A percentile compares a stretch with the other conserved stretches of the same genome.
Conservation (phyloP, 2,113 vertebrate genomes). For the Neotoma lepida region DNA sequence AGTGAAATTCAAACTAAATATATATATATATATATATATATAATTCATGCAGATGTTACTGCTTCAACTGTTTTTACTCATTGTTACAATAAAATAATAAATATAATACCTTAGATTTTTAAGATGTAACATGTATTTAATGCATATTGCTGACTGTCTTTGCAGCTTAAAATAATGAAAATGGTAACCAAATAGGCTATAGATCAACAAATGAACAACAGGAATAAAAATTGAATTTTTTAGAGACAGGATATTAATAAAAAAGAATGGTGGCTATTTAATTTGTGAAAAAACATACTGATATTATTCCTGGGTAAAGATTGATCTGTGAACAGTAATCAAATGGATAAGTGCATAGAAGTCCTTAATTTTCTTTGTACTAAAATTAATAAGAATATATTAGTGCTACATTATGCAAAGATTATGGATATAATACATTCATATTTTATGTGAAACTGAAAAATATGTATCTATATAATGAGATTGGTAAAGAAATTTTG, state of each 20-base stretch:
- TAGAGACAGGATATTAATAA: constrained; percentile 38
- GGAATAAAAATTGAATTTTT: constrained; percentile 47
- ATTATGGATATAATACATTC: not conserved
- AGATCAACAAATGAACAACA: constrained; percentile 47
- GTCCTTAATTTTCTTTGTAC: constrained; percentile 41
- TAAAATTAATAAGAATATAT: constrained; percentile 57
- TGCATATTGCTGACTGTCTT: not conserved
- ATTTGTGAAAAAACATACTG: constrained; percentile 49
- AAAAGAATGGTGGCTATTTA: constrained; percentile 71
- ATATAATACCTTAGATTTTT: constrained; percentile 50
- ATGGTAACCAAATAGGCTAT: constrained; percentile 65
- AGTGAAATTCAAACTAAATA: constrained; percentile 3
- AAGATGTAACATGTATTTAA: constrained; percentile 49
- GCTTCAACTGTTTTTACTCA: not conserved
- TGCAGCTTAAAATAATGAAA: constrained; percentile 42
- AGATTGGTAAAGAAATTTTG: constrained; percentile 54
- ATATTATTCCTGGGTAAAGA: constrained; percentile 52
- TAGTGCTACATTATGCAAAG: not conserved
- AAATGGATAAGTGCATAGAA: not conserved
- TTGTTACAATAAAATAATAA: constrained; percentile 22
- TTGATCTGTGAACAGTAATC: not conserved
- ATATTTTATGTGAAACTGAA: constrained; percentile 42
- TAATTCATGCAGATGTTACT: constrained; percentile 29
- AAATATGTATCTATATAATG: constrained; percentile 14
- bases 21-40: not conserved